phyloP scores from a whole-genome alignment of 2,888 invertebrate species.

The Himalopsyche japonica region DNA sequence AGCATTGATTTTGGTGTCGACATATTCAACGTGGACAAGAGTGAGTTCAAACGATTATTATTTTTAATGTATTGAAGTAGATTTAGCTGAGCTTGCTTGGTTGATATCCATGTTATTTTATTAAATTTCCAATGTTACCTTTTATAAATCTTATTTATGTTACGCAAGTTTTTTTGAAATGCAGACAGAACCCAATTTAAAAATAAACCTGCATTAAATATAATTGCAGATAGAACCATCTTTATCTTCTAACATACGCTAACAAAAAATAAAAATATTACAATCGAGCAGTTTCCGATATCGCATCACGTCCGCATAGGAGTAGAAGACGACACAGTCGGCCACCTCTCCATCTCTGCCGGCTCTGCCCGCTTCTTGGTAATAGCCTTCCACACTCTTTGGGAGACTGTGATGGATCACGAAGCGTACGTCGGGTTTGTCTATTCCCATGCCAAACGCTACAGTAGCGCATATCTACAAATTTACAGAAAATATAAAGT shows the following conservation, averaged over 20 bases:
- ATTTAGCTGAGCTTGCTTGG: too few species aligned
- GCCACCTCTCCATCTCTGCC: conserved; percentile 90
- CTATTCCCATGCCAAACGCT: conserved; percentile 99
- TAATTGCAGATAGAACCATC: too few species aligned
- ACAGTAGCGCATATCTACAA: conserved; percentile 88
- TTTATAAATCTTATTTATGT: too few species aligned
- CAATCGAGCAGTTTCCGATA: conserved; percentile 71
- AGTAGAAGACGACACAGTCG: conserved; percentile 86
- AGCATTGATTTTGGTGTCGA: too few species aligned
- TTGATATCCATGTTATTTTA: too few species aligned
- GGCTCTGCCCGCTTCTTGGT: conserved; percentile 96
- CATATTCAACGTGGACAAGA: too few species aligned
- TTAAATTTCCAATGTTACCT: too few species aligned
- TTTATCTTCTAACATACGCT: background rate
- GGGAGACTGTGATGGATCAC: conserved; percentile 93
- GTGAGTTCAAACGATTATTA: too few species aligned
- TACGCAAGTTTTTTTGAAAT: too few species aligned
- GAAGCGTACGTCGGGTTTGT: conserved; percentile 95
- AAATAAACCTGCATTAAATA: too few species aligned
- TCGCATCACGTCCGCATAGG: conserved; percentile 77
- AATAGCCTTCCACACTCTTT: conserved; percentile 95
- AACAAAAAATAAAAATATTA: conserved; percentile 46
- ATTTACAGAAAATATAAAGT: background rate
- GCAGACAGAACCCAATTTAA: too few species aligned
- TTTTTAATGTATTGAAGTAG: too few species aligned